Conservation (phyloP, 2,113 vertebrate species). For the Bucco capensis region DNA sequence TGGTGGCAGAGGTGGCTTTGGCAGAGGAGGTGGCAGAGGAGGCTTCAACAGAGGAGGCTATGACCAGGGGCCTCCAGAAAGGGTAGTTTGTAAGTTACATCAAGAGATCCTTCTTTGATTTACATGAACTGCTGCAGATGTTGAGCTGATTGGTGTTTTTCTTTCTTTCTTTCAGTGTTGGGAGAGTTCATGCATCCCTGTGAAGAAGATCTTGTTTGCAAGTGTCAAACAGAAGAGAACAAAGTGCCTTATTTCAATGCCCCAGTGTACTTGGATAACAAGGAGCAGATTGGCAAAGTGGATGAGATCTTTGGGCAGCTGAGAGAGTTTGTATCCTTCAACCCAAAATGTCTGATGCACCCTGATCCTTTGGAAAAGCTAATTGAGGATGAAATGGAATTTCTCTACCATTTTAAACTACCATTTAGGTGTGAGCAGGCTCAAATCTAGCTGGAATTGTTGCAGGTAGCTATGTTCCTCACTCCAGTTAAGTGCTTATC, state of each 20-base stretch:
- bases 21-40: slow-evolving; percentile 77
- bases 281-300: slow-evolving; percentile 97
- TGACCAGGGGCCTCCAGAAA: slow-evolving; percentile 93
- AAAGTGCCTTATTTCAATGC: slow-evolving; percentile 98
- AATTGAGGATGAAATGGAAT: not conserved
- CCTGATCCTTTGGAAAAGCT: not conserved
- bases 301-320: slow-evolving; percentile 98
- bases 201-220: slow-evolving; percentile 95
- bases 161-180: slow-evolving; percentile 73
- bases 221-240: slow-evolving; percentile 91
- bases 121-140: not conserved
- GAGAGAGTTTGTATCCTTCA: slow-evolving; percentile 97
- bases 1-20: slow-evolving; percentile 60
- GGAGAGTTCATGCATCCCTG: slow-evolving; percentile 96
- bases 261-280: slow-evolving; percentile 96
- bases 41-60: slow-evolving; percentile 87
- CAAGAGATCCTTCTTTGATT: not conserved
- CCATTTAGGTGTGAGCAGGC: not conserved
- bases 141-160: not conserved
- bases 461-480: not conserved
- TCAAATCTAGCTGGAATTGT: not conserved
- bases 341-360: not conserved
- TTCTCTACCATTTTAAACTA: not conserved
- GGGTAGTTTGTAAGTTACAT: slow-evolving; percentile 85
- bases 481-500: not conserved